These are phyloP conservation scores for Trissonchulus latispiculum DNA, from an alignment of 2,888 invertebrate genomes.

Conservation along the genomic window DNA sequence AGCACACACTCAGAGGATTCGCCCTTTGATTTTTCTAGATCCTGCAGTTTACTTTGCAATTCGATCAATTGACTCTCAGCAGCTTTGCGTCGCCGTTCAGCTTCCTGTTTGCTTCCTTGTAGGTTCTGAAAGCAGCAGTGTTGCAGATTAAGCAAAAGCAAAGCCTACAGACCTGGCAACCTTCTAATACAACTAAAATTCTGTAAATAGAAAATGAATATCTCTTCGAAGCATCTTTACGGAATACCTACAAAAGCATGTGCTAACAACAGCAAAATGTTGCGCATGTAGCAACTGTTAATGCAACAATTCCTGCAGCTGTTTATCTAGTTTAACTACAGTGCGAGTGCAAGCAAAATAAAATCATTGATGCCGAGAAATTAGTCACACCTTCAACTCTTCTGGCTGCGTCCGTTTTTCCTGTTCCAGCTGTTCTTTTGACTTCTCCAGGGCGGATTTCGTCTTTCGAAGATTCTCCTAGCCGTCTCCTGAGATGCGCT, in stretches of 20 bases:
- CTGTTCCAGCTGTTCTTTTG: conserved; percentile 74
- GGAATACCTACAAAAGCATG: too few species aligned
- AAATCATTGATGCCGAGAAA: too few species aligned
- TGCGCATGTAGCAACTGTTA: too few species aligned
- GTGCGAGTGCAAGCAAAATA: too few species aligned
- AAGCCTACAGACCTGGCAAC: too few species aligned
- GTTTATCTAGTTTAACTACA: too few species aligned
- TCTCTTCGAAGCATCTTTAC: too few species aligned
- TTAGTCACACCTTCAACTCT: conserved; percentile 55
- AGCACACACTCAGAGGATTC: conserved; percentile 52
- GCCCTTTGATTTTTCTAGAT: conserved; percentile 53
- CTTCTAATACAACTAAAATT: too few species aligned
- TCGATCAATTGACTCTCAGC: conserved; percentile 65
- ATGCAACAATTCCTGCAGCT: too few species aligned
- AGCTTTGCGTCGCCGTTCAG: conserved; percentile 86
- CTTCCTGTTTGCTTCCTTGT: conserved; percentile 73
- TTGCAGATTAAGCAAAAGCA: too few species aligned
- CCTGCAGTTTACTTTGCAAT: conserved; percentile 55
- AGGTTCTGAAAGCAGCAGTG: conserved; percentile 62
- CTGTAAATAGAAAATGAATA: too few species aligned
- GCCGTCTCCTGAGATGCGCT: conserved; percentile 77
- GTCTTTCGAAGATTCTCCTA: conserved; percentile 69
- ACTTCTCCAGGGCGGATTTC: conserved; percentile 72
- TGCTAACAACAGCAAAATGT: too few species aligned
- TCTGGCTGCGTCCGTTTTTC: conserved; percentile 89